A percentile compares a stretch with the other conserved stretches of the same genome.
These are phyloP conservation scores for Lepidochrysops patricia DNA, from an alignment of 2,888 invertebrate genomes.

Conservation along the genomic window DNA sequence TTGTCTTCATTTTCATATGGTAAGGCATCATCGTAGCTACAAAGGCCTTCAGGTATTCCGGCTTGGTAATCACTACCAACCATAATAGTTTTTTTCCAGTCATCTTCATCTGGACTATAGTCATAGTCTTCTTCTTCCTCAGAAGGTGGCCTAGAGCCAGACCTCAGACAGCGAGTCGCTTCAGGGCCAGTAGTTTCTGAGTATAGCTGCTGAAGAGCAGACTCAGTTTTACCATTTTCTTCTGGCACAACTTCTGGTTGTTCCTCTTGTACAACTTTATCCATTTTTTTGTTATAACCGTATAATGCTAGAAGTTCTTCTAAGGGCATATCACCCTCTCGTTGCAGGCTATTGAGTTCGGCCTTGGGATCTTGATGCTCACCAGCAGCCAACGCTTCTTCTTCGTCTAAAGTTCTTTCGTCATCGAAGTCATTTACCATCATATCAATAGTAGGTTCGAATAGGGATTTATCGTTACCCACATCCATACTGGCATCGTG, in stretches of 20 bases:
- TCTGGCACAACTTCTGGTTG: conserved; percentile 50
- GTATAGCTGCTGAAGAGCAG: conserved; percentile 64
- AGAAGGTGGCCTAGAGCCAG: conserved; percentile 83
- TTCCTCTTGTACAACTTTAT: conserved; percentile 48
- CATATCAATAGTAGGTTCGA: conserved; percentile 96
- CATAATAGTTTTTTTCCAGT: conserved; percentile 96
- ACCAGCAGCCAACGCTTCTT: conserved; percentile 93
- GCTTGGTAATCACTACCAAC: conserved; percentile 96
- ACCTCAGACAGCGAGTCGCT: conserved; percentile 60
- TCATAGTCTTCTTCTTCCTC: conserved; percentile 89
- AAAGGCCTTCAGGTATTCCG: conserved; percentile 91
- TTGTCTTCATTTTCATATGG: conserved; percentile 97
- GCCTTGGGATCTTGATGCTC: conserved; percentile 89
- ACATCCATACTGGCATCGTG: conserved; percentile 73
- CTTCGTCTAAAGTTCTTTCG: conserved; percentile 96
- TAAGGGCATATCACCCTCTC: conserved; percentile 97
- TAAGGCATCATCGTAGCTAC: conserved; percentile 93
- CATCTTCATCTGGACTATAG: conserved; percentile 89
- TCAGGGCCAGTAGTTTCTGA: conserved; percentile 55
- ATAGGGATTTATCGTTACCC: conserved; percentile 76
- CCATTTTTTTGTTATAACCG: conserved; percentile 77
- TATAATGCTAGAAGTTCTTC: conserved; percentile 94
- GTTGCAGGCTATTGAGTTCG: conserved; percentile 91
- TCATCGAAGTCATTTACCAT: conserved; percentile 98
- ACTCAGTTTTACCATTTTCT: conserved; percentile 59